Evolutionary conservation across 2,113 vertebrate species (phyloP).

Genomic region (Cynocephalus volans): DNA sequence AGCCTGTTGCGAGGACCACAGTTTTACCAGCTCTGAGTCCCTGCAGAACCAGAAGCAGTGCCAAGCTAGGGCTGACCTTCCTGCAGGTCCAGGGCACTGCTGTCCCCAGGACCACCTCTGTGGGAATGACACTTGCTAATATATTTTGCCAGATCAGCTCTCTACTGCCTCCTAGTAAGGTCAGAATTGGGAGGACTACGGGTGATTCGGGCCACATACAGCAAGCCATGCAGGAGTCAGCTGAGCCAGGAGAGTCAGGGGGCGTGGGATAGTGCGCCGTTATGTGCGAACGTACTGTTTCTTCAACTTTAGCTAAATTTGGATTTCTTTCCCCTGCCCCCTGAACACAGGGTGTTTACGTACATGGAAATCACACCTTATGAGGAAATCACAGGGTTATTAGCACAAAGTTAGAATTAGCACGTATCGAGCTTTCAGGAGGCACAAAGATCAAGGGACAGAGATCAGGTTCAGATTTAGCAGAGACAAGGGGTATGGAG

Average conservation of each 20-base stretch:
- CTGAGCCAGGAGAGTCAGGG: background rate
- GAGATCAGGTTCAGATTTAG: background rate
- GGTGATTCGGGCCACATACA: background rate
- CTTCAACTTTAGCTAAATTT: too few species aligned
- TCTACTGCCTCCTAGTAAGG: background rate
- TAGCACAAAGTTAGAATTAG: background rate
- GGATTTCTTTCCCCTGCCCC: background rate
- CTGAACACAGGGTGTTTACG: background rate
- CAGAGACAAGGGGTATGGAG: rapidly evolving
- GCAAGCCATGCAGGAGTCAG: background rate
- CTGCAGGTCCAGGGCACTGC: background rate
- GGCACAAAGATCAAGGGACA: background rate
- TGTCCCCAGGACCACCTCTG: background rate
- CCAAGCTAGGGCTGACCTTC: background rate
- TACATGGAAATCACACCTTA: too few species aligned
- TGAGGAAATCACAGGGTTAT: background rate
- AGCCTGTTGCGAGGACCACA: background rate
- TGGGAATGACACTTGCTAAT: too few species aligned
- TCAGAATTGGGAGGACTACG: too few species aligned
- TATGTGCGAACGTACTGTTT: rapidly evolving
- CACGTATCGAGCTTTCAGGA: background rate
- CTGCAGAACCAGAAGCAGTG: rapidly evolving
- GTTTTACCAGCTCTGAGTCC: background rate
- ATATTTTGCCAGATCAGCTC: background rate
- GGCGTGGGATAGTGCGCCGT: rapidly evolving